Evolutionary conservation across 2,113 vertebrate species (phyloP).

Genomic region (Nestor notabilis): DNA sequence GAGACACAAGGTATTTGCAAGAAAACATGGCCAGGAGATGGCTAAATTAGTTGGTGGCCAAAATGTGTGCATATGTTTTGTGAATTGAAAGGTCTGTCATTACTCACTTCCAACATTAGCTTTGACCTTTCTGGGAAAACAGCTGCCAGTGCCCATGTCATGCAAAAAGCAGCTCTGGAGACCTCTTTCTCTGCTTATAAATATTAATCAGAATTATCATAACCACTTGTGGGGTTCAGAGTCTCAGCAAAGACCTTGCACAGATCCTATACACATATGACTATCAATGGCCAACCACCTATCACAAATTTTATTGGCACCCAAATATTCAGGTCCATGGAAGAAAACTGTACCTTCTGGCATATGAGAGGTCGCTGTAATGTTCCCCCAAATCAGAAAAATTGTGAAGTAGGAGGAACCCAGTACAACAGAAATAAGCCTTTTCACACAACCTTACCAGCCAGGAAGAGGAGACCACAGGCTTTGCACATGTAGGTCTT

Average conservation of each 20-base stretch:
- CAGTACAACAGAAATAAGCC: neutral
- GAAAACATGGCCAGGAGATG: neutral
- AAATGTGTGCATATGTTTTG: rapidly evolving
- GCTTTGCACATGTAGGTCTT: neutral
- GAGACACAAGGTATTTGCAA: neutral
- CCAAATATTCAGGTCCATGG: neutral
- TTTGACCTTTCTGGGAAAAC: neutral
- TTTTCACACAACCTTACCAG: neutral
- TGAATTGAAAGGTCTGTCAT: neutral
- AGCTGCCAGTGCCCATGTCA: neutral
- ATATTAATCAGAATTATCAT: neutral
- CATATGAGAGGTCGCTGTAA: neutral
- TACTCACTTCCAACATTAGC: neutral
- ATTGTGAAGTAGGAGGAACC: neutral
- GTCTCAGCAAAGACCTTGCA: neutral
- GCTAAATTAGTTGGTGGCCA: neutral
- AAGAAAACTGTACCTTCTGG: neutral
- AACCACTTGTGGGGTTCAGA: neutral
- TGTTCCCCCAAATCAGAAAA: neutral
- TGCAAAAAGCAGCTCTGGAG: neutral
- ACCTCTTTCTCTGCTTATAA: neutral
- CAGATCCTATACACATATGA: neutral
- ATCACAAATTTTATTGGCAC: neutral
- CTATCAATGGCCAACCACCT: neutral
- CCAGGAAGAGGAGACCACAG: neutral